Evolutionary conservation across 2,113 vertebrate species (phyloP).

Genomic region (Dasyprocta punctata): DNA sequence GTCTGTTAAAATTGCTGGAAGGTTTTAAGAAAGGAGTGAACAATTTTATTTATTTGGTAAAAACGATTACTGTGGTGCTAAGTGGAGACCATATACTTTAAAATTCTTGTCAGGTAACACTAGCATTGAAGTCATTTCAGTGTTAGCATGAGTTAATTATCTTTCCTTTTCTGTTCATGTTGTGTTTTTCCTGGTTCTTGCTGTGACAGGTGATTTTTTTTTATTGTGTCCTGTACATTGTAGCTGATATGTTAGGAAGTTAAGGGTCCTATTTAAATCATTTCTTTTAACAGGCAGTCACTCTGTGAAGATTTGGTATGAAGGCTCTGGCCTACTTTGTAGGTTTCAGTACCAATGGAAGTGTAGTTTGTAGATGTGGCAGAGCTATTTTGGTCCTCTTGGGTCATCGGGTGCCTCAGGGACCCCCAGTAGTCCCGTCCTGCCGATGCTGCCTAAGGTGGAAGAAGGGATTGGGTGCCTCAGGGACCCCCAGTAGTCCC

Average conservation of each 20-base stretch:
- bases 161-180: not conserved
- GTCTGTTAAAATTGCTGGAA: not conserved
- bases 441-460: not conserved
- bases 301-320: not conserved
- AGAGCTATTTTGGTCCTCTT: not conserved
- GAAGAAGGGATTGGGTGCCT: not conserved
- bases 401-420: not conserved
- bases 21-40: conserved; percentile 26
- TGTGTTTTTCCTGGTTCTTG: conserved; percentile 13
- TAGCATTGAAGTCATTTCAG: not conserved
- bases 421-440: not conserved
- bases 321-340: not conserved
- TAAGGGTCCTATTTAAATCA: not conserved
- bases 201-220: not conserved
- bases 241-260: not conserved
- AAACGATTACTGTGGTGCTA: not conserved
- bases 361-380: not conserved
- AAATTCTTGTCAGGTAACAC: not conserved
- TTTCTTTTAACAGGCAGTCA: not conserved
- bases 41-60: not conserved
- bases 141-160: not conserved
- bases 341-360: not conserved
- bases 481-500: not conserved
- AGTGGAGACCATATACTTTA: not conserved
- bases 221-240: conserved; percentile 14